These are phyloP conservation scores for Sphinx pinastri DNA, from an alignment of 2,888 invertebrate species.

Conservation along the genomic window DNA sequence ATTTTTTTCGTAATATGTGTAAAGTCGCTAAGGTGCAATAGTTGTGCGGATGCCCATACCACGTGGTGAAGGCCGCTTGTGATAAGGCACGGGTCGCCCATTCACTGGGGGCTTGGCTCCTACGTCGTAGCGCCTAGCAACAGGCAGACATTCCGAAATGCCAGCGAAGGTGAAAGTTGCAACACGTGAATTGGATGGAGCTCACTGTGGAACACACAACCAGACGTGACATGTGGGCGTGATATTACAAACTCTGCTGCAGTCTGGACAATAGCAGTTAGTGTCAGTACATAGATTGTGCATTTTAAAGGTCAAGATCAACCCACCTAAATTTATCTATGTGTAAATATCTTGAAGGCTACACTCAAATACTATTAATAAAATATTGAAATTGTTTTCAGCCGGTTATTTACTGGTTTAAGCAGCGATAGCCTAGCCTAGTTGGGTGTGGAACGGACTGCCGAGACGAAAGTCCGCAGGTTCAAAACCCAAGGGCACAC, in stretches of 20 bases:
- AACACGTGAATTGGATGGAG: conserved; percentile 29
- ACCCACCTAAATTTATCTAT: not conserved
- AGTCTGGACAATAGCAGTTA: conserved; percentile 9
- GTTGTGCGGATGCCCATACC: conserved; percentile 28
- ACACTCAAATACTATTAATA: not conserved
- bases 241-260: not conserved
- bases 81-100: conserved; percentile 61
- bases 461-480: too few relatives aligned
- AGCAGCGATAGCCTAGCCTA: too few relatives aligned
- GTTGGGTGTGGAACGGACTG: too few relatives aligned
- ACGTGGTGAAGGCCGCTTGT: conserved; percentile 52
- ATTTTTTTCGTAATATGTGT: not conserved
- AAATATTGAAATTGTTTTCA: not conserved
- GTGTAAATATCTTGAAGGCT: not conserved
- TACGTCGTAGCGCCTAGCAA: conserved; percentile 49
- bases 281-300: too few relatives aligned
- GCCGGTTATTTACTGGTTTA: not conserved
- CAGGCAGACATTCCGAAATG: conserved; percentile 40
- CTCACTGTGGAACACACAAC: conserved; percentile 1
- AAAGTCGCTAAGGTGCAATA: not conserved
- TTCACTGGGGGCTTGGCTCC: conserved; percentile 70
- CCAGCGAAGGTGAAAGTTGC: conserved; percentile 46
- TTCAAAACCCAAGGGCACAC: too few relatives aligned
- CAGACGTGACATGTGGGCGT: too few relatives aligned
- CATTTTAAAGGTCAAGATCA: not conserved